Conservation (phyloP, 2,113 vertebrate genomes). For the Ictidomys tridecemlineatus region DNA sequence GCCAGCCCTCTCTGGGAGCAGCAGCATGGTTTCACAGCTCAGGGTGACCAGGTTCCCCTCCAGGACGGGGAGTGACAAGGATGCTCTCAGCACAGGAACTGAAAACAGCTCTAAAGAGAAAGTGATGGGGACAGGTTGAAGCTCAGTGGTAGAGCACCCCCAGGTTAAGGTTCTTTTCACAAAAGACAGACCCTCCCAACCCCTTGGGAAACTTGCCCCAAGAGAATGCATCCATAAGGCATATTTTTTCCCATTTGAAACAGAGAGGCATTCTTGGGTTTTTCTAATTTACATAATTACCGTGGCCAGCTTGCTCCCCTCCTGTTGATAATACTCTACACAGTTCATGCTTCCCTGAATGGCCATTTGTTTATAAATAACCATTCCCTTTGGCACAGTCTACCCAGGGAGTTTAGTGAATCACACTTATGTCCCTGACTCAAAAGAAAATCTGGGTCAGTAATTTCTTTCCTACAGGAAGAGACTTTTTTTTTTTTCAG, state of each 20-base stretch:
- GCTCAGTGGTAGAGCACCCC: too few relatives aligned
- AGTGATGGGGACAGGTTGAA: not conserved
- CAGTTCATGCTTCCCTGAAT: not conserved
- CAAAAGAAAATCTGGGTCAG: not conserved
- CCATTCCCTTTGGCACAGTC: not conserved
- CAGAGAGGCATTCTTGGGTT: not conserved
- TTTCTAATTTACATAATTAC: not conserved
- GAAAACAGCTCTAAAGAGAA: constrained; percentile 74
- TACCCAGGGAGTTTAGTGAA: not conserved
- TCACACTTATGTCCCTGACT: not conserved
- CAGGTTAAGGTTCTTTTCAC: not conserved
- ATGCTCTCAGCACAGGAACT: constrained; percentile 50
- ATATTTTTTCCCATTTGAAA: not conserved
- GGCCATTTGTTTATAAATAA: not conserved
- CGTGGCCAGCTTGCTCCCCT: not conserved
- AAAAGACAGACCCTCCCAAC: not conserved
- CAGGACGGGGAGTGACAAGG: not conserved
- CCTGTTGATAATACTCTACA: not conserved
- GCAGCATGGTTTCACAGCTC: constrained; percentile 64
- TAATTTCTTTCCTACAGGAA: not conserved
- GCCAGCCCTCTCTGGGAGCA: not conserved
- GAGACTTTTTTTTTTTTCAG: not conserved
- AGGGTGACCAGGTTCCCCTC: constrained; percentile 45
- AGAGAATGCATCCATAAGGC: not conserved
- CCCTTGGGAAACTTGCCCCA: not conserved